Evolutionary conservation across 2,113 vertebrate species (phyloP), one percentile per base, ranked within the genome.

Genomic region (Scatophagus argus): DNA sequence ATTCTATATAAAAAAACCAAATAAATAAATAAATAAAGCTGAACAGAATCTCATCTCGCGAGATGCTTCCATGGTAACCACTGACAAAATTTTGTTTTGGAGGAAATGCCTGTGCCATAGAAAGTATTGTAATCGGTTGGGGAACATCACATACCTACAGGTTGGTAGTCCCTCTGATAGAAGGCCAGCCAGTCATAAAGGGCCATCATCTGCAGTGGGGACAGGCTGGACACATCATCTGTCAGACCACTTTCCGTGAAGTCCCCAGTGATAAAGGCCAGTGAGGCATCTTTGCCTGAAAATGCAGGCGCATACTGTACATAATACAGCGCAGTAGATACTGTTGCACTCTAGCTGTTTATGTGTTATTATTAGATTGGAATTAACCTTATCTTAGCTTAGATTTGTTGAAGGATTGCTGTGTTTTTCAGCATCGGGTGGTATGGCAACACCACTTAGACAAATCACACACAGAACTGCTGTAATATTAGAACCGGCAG

Each of bases 251-350:
- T 71, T 14, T 89, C 91, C 23, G 93, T 94, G 88, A 97, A 98
- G 90, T 99, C 97, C 0, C 98, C 97, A 0, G 96, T 99, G 75
- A 97, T 94, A 47, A 98, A 99, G 0, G 98, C 95, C 54, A 96
- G 84, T 4, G 93, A 96, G 7, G 96, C 96, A 64, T 99, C 98
- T 91, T 91, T 95, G 6, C 97, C 98, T 99, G 3, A 19, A 81
- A 87, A 67, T 1, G 38, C 19, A 72, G 1, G 77, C 10, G 54
- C n/a, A 39, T 29, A 39, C n/a, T n/a, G n/a, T 29, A 39, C 23
- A 17, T 3, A 62, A 21, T 32, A 19, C 2, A 51, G 38, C 6
- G 9, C 49, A 38, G 23, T 10, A 8, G 19, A 8, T 11, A 8
- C 1, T 36, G 4, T 19, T 12, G 29, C 9, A 43, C 31, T 9